Evolutionary conservation across 2,888 invertebrate species (phyloP).

Genomic region (Pilophorus perplexus): DNA sequence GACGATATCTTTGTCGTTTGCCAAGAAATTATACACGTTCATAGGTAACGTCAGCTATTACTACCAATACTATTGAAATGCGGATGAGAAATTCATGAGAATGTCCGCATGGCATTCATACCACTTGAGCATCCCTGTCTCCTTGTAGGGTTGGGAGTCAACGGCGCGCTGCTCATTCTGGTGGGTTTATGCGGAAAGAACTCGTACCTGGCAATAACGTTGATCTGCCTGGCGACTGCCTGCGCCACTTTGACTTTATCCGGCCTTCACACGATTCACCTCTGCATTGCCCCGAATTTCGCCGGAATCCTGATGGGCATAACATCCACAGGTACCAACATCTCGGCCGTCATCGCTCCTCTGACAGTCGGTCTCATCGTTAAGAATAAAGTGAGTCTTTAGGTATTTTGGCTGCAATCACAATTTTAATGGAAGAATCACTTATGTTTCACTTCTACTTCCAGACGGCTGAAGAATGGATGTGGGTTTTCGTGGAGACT

Average conservation of each 20-base stretch:
- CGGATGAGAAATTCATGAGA: too few species aligned
- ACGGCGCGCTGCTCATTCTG: not conserved
- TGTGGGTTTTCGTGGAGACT: slow-evolving; percentile 4
- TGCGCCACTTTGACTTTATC: slow-evolving; percentile 52
- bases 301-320: slow-evolving; percentile 57
- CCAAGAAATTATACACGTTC: not conserved
- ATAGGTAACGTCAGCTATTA: too few species aligned
- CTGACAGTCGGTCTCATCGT: slow-evolving; percentile 53
- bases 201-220: slow-evolving; percentile 42
- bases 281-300: slow-evolving; percentile 57
- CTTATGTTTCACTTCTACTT: too few species aligned
- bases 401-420: too few species aligned
- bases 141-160: not conserved
- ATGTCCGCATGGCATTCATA: too few species aligned
- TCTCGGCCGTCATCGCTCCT: slow-evolving; percentile 54
- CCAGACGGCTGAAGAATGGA: slow-evolving; percentile 1
- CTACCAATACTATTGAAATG: too few species aligned
- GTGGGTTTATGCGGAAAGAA: slow-evolving; percentile 48
- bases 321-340: slow-evolving; percentile 54
- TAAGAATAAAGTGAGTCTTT: slow-evolving; percentile 44
- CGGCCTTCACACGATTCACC: slow-evolving; percentile 55
- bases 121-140: too few species aligned
- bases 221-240: slow-evolving; percentile 42
- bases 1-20: not conserved
- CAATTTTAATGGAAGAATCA: too few species aligned